Conservation (phyloP, 2,113 vertebrate genomes). For the Panurus biarmicus region DNA sequence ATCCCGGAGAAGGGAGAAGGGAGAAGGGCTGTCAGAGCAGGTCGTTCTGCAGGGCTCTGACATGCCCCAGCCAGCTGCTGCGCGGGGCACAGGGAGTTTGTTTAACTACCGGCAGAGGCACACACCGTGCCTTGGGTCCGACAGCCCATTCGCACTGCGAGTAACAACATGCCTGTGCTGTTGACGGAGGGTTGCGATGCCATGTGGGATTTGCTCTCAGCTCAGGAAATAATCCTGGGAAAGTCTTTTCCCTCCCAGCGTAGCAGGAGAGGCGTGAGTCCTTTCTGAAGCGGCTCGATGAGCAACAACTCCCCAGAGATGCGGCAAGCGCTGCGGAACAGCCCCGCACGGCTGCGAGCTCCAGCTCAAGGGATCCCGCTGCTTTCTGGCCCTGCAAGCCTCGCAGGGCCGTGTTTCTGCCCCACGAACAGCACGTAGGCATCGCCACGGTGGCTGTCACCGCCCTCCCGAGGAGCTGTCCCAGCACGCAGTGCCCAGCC, state of each 20-base stretch:
- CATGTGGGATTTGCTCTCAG: background rate
- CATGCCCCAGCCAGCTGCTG: background rate
- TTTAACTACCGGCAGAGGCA: background rate
- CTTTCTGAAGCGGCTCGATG: background rate
- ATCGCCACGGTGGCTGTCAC: background rate
- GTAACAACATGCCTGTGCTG: background rate
- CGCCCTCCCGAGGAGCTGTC: background rate
- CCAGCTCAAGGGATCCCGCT: background rate
- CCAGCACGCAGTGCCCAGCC: background rate
- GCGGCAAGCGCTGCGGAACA: background rate
- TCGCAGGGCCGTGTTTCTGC: background rate
- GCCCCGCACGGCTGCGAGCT: background rate
- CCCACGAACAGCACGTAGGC: background rate
- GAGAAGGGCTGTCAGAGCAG: background rate
- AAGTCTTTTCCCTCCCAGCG: background rate
- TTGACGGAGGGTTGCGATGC: background rate
- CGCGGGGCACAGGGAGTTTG: background rate
- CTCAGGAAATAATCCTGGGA: conserved; percentile 9
- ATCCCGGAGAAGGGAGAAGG: too few relatives aligned
- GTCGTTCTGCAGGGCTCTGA: background rate
- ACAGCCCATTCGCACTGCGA: background rate
- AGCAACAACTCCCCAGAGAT: background rate
- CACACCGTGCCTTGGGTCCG: background rate
- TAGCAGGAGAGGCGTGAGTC: background rate
- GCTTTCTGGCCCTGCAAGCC: background rate